Conservation (phyloP, 2,888 invertebrate species). For the Acanthosepion pharaonis region DNA sequence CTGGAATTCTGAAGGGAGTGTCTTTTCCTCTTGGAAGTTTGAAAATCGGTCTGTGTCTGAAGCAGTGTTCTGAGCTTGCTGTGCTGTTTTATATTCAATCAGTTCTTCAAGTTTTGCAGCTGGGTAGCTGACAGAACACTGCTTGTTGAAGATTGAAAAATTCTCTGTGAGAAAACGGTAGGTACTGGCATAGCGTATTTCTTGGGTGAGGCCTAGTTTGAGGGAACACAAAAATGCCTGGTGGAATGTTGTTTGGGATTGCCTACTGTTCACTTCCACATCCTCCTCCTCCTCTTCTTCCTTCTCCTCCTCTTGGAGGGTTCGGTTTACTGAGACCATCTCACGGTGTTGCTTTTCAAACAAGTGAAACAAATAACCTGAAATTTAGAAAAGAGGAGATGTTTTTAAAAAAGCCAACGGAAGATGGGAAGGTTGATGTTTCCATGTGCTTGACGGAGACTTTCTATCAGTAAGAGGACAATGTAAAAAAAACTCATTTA, state of each 20-base stretch:
- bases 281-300: neutral
- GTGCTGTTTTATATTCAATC: neutral
- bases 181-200: neutral
- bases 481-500: no score
- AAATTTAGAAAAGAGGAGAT: neutral
- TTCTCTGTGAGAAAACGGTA: neutral
- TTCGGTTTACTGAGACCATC: neutral
- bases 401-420: neutral
- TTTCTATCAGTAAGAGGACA: no score
- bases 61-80: no score
- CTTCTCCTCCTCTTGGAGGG: neutral
- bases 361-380: neutral
- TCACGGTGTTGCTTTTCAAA: conserved; percentile 35
- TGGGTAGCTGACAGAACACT: neutral
- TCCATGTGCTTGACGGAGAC: no score
- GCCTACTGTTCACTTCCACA: neutral
- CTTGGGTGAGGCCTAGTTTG: neutral
- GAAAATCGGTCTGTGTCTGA: neutral
- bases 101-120: neutral
- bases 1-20: conserved; percentile 60
- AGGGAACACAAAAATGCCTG: conserved; percentile 4
- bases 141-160: neutral
- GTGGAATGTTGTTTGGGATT: neutral
- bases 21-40: conserved; percentile 24
- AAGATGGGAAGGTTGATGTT: no score